phyloP scores from a whole-genome alignment of 2,113 vertebrate genomes.

The Pluvialis apricaria region DNA sequence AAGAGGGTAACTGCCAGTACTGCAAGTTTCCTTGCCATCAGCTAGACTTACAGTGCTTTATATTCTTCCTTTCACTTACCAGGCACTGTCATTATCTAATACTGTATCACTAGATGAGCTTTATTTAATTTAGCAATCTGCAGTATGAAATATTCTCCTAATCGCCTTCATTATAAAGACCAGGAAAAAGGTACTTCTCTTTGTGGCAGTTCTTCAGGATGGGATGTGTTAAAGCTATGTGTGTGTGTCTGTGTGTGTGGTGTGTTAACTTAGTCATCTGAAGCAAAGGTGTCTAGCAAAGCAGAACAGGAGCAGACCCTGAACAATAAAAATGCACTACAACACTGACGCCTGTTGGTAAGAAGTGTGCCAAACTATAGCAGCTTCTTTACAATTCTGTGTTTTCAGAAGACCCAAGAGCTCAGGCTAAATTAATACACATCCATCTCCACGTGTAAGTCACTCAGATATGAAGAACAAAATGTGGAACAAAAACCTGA shows the following conservation, averaged over 20 bases:
- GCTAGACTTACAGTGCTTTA: not conserved
- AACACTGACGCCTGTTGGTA: conserved; percentile 77
- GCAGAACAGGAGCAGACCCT: not conserved
- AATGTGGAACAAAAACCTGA: not conserved
- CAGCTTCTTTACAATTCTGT: not conserved
- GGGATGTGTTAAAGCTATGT: not conserved
- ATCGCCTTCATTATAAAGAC: not conserved
- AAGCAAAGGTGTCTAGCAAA: not conserved
- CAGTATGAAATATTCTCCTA: not conserved
- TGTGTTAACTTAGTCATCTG: not conserved
- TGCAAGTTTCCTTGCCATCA: not conserved
- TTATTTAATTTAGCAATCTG: not conserved
- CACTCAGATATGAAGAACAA: not conserved
- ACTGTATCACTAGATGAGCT: not conserved
- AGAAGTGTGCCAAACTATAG: not conserved
- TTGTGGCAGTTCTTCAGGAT: not conserved
- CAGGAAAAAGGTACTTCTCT: not conserved
- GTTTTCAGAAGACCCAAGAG: not conserved
- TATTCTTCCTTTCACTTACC: not conserved
- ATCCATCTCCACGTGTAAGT: not conserved
- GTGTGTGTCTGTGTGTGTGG: not conserved
- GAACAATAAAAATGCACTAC: not conserved
- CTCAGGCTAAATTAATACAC: not conserved
- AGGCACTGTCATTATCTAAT: not conserved
- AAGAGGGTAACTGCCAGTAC: not conserved